A percentile compares a stretch with the other conserved stretches of the same genome.
phyloP scores from a whole-genome alignment of 2,888 invertebrate genomes.

The Agrochola lychnidis region DNA sequence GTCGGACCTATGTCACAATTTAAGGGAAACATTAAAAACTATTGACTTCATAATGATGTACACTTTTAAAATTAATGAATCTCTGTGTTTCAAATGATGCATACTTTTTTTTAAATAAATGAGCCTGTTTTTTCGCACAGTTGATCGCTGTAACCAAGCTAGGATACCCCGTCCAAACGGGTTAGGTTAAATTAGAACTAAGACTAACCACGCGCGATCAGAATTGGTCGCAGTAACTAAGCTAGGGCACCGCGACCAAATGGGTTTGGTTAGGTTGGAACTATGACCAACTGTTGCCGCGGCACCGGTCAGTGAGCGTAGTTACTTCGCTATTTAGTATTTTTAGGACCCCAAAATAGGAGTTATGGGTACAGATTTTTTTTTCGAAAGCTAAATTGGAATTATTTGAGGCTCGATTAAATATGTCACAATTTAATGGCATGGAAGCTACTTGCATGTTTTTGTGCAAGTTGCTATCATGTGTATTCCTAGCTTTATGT shows the following conservation, averaged over 20 bases:
- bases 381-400: not conserved
- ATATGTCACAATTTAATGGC: not conserved
- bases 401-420: not conserved
- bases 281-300: not conserved
- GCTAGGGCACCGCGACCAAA: not conserved
- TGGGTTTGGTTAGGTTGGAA: too few relatives aligned
- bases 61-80: too few relatives aligned
- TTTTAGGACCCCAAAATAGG: not conserved
- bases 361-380: not conserved
- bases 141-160: not conserved
- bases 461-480: not conserved
- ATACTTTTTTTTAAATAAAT: too few relatives aligned
- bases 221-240: not conserved
- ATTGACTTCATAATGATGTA: too few relatives aligned
- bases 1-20: not conserved
- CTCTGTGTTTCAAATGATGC: not conserved
- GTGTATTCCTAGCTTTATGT: not conserved
- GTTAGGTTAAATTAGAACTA: too few relatives aligned
- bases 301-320: not conserved
- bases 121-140: not conserved
- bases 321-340: not conserved
- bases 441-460: not conserved
- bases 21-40: not conserved
- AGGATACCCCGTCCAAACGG: not conserved
- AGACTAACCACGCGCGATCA: not conserved